phyloP scores from a whole-genome alignment of 2,888 invertebrate genomes.

The Dioctria rufipes region DNA sequence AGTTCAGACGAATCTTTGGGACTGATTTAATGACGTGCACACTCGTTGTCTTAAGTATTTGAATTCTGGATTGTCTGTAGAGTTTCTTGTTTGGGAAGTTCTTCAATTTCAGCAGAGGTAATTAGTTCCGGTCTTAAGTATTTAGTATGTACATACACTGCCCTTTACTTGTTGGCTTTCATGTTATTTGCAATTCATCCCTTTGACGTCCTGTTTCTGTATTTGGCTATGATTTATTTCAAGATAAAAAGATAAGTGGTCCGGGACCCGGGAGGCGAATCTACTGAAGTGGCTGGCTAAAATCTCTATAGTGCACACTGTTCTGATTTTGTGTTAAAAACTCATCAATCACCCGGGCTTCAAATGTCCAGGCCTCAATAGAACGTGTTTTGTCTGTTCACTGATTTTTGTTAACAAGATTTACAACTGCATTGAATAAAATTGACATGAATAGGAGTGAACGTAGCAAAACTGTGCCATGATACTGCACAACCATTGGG shows the following conservation, averaged over 20 bases:
- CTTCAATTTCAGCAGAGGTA: conserved; percentile 42
- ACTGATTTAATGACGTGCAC: conserved; percentile 46
- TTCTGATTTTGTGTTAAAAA: not conserved
- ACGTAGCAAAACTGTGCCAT: conserved; percentile 1
- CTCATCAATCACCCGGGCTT: conserved; percentile 13
- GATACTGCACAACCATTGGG: not conserved
- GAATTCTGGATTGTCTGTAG: conserved; percentile 14
- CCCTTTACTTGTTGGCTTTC: not conserved
- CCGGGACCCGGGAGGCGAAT: not conserved
- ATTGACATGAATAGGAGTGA: conserved; percentile 12
- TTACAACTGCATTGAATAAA: conserved; percentile 3
- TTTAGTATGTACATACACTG: conserved; percentile 14
- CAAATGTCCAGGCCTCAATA: not conserved
- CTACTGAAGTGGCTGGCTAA: not conserved
- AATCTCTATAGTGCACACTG: not conserved
- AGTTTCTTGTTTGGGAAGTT: conserved; percentile 39
- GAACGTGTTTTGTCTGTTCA: not conserved
- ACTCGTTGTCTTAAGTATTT: conserved; percentile 15
- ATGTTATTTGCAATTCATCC: not conserved
- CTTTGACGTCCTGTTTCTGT: not conserved
- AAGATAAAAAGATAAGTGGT: not conserved
- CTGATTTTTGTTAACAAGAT: conserved; percentile 29
- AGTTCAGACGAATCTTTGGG: conserved; percentile 4
- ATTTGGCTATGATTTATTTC: conserved; percentile 34
- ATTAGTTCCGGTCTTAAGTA: conserved; percentile 40